These are phyloP conservation scores for Vimba vimba DNA, from an alignment of 2,113 vertebrate species.

Conservation along the genomic window DNA sequence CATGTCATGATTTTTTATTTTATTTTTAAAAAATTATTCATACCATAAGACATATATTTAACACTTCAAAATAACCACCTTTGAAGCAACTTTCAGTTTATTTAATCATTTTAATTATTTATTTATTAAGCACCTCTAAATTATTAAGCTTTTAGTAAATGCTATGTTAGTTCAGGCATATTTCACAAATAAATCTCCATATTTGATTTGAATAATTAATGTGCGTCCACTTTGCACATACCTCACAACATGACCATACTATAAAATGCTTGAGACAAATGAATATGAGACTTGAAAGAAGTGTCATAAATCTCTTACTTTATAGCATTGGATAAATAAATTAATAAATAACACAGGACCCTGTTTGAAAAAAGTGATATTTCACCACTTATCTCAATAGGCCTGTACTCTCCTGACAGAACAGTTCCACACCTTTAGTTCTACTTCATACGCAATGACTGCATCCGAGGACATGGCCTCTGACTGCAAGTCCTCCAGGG, in stretches of 20 bases:
- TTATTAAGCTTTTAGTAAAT: background rate
- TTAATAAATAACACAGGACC: background rate
- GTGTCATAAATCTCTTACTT: background rate
- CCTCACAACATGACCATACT: background rate
- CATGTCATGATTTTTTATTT: too few species aligned
- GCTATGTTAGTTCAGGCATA: background rate
- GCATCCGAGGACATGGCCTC: background rate
- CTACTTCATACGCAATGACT: background rate
- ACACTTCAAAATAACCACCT: background rate
- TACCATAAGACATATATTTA: too few species aligned
- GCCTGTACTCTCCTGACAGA: background rate
- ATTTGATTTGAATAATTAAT: background rate
- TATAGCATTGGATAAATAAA: background rate
- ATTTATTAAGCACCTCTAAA: background rate
- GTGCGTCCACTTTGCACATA: background rate
- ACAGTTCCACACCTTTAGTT: constrained; percentile 9
- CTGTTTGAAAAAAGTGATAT: background rate
- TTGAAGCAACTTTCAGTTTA: too few species aligned
- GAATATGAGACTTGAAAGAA: background rate
- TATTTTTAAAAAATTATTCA: too few species aligned
- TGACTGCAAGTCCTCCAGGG: constrained; percentile 14
- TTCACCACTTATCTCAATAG: background rate
- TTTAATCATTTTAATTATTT: too few species aligned
- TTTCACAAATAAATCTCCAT: background rate
- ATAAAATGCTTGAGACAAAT: background rate